Base-by-base conservation (phyloP, 2,888 invertebrate genomes). In the Netelia fuscicornis region DNA sequence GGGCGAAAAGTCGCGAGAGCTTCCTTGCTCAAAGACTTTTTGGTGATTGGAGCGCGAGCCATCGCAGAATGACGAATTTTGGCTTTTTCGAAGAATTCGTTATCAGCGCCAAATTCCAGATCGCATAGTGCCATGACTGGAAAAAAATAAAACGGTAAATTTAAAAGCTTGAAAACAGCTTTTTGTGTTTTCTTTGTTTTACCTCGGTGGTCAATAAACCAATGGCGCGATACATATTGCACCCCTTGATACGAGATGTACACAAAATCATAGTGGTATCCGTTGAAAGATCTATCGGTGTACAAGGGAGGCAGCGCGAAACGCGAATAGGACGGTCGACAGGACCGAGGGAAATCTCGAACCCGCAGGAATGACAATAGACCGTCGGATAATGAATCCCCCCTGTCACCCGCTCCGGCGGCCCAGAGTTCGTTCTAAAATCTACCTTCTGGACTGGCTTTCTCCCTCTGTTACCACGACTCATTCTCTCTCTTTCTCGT, bases 331-430 rank as follows among this genome's bases (percentile, higher is more conserved):
- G 79, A 25, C 76, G 70, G 64, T 78, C 58, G 74, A 81, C 74
- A 71, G 87, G 88, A 89, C 87, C 87, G 87, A 89, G 90, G 85
- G 88, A 91, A 92, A 92, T 91, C 91, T 91, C 91, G 56, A 91
- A 89, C 88, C 90, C 89, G 87, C 89, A 91, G 90, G 88, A 92
- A 92, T 92, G 92, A 92, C 92, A 92, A 92, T 92, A 92, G 92
- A 92, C 92, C 89, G 91, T 91, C 91, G 90, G 92, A 92, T 92
- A 92, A 92, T 92, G 92, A 92, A 92, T 92, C 92, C 90, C 90
- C 89, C 88, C 89, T 89, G 89, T 90, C 90, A 88, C 86, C 86
- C 88, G 86, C 88, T 76, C 75, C 52, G 20, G 52, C 62, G 52
- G 23, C 75, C 79, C 88, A 88, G 85, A 89, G 83, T 86, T 58